Evolutionary conservation across 2,797 vertebrate genomes (phyloP), one percentile per base, ranked within the genome.

Genomic region (Chelon labrosus): DNA sequence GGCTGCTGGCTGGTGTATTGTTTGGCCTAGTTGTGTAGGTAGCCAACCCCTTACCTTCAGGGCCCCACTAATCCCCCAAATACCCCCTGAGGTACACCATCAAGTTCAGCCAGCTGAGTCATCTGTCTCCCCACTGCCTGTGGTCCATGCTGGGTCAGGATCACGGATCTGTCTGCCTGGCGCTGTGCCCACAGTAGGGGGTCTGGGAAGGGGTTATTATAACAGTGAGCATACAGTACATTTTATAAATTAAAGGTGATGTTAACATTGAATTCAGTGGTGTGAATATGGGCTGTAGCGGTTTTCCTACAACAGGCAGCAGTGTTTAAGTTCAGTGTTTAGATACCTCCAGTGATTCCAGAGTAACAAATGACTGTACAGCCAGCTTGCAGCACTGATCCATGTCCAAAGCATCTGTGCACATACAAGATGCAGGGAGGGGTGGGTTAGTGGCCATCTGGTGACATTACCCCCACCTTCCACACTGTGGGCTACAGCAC

Each of bases 81-180:
- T 70, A 73, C 52, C 67, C 77, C 83, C 86, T 61, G 50, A 77
- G 75, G 73, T 84, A 41, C 70, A 46, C 59, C 52, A 2, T 75
- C 65, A 71, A 82, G 85, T 76, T 59, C 71, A 66, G 74, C 85
- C 59, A 86, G 86, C 88, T 89, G 91, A 92, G 88, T 92, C 88
- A 85, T 87, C 54, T 56, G 60, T 80, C 78, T 70, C 60, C 72
- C 61, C 19, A 3, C 52, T 53, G 65, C 67, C 53, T 59, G 56
- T 22, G 49, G 64, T 53, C 44, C 75, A 58, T 17, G 64, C 83
- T 79, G 78, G 74, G 79, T 79, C 69, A 47, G 70, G 53, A 74
- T 61, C 57, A 22, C 79, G 87, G 86, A 90, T 92, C 88, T 65
- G 89, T 91, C 89, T 91, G 88, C 68, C 61, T 84, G 91, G 86